These are phyloP conservation scores for Lepetodrilus schrolli DNA, from an alignment of 2,888 invertebrate genomes.

Conservation along the genomic window DNA sequence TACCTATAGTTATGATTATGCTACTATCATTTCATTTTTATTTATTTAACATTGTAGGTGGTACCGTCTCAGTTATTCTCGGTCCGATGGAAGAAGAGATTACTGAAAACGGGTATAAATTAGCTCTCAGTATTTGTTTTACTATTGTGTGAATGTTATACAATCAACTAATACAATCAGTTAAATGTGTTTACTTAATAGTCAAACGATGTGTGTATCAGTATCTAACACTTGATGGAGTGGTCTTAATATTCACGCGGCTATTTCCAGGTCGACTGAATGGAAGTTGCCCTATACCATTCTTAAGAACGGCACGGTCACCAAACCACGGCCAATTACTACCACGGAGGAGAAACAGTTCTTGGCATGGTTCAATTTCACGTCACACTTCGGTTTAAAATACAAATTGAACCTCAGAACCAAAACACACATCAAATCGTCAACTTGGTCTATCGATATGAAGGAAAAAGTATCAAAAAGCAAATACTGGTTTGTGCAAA, in stretches of 20 bases:
- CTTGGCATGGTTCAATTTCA: not conserved
- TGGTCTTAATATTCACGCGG: too few species aligned
- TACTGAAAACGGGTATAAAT: not conserved
- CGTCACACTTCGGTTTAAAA: not conserved
- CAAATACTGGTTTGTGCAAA: too few species aligned
- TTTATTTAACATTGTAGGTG: not conserved
- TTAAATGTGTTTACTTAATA: too few species aligned
- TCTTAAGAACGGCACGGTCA: not conserved
- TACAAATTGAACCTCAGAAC: not conserved
- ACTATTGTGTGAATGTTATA: not conserved
- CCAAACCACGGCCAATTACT: not conserved
- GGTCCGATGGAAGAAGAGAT: not conserved
- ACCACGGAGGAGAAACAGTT: not conserved
- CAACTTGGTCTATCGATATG: constrained; percentile 4
- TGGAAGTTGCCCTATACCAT: constrained; percentile 7
- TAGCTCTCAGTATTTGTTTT: not conserved
- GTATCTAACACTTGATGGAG: not conserved
- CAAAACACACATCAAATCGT: not conserved
- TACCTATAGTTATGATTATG: not conserved
- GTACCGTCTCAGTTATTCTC: not conserved
- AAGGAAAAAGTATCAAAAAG: not conserved
- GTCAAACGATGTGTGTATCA: too few species aligned
- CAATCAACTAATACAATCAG: not conserved
- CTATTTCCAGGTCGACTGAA: not conserved
- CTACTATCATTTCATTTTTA: not conserved